Base-by-base conservation (phyloP, 2,888 invertebrate genomes). In the Melinaea menophilus region DNA sequence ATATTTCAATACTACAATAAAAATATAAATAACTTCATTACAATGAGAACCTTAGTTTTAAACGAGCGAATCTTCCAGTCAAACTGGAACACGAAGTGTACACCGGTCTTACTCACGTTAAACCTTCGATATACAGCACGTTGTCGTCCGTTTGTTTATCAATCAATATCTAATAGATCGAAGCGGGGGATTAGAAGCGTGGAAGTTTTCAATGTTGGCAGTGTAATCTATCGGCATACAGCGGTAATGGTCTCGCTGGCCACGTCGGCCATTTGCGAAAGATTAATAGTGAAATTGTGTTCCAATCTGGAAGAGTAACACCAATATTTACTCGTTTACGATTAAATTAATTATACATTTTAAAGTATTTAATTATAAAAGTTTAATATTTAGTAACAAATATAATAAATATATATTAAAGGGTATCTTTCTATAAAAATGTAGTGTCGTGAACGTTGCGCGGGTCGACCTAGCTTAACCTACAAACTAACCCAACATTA, bases 211-310 rank as follows among this genome's bases (percentile, higher is more conserved):
- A 51, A 31, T 51, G 51, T 51, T 51, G 41, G 3, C 5, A 31
- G 5, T 31, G 11, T 51, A 51, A 51, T 31, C 51, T 31, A 51
- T 51, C 51, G 31, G 51, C 51, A 51, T 31, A 51, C 11, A 51
- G 31, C 51, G 31, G 9, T 51, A 51, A 51, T 51, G 51, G 51
- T 31, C 22, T 31, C 31, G 51, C 22, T 11, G 7, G 7, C 41
- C 41, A 41, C 7, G 9, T 9, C 11, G 11, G 9, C 7, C 11
- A 41, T 9, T 41, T 41, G 9, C 31, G 31, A 7, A 31, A 51
- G 51, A 48, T 48, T 12, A 51, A 31, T 51, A 41, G 51, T 31
- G 7, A 51, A 51, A 51, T 51, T 51, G 9, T 51, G 51, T 51
- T 51, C 9, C 31, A 51, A n/a, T 31, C 31, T 51, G 9, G 3